Base-by-base conservation (phyloP, 2,888 invertebrate genomes). In the Athetis lepigone region DNA sequence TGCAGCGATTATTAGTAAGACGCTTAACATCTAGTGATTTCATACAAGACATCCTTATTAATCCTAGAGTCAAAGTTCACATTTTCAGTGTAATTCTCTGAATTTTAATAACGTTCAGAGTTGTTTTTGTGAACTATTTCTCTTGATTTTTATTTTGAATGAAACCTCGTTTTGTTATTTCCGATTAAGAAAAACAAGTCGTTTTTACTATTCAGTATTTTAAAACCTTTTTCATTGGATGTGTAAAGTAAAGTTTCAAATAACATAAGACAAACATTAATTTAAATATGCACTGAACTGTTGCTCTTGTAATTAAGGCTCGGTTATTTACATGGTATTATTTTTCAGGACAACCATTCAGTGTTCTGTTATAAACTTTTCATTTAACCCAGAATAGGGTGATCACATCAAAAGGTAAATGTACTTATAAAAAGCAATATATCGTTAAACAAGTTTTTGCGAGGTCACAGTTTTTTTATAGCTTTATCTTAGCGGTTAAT, bases 401-500 rank as follows among this genome's bases (percentile, higher is more conserved):
- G 52, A 72, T 66, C 65, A 73, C 27, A 62, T 61, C 49, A 40
- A 75, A 60, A 79, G 61, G 75, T 70, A 77, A 77, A 79, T 63
- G 63, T 70, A 56, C 78, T 66, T 66, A 66, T 74, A 75, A 76
- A 70, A 77, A 72, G 75, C 66, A 69, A 67, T 59, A 70, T 61
- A 52, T 70, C 74, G 72, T 82, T 64, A 80, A 82, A 85, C 83
- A 77, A 76, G 84, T 83, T 86, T 82, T 78, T 78, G 70, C 73
- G 83, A 85, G 84, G 85, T 86, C 85, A 80, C 79, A 68, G 78
- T 79, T 85, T 80, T 85, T 80, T 87, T 88, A 87, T 82, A 73
- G 79, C 62, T 77, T 84, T 84, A 85, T 86, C 81, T 83, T 67
- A 80, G 70, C 74, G 77, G 85, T 85, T 81, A 80, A 85, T 88